Conservation (phyloP, 1,140 invertebrate species). For the Ylistrum balloti region DNA sequence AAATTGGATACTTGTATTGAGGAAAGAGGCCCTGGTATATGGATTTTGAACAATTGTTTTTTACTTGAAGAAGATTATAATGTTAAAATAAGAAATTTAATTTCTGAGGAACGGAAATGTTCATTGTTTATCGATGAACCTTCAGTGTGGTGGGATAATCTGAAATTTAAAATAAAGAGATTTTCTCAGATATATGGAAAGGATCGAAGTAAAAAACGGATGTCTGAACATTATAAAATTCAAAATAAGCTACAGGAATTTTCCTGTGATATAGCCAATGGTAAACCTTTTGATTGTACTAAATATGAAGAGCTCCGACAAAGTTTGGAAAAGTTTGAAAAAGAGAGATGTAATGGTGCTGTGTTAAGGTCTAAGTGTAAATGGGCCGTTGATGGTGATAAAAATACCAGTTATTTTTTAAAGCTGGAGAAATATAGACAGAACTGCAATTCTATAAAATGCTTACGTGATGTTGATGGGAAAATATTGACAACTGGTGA, state of each 20-base stretch:
- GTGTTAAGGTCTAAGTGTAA: conserved; percentile 47
- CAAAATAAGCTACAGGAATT: conserved; percentile 46
- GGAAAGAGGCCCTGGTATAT: conserved; percentile 44
- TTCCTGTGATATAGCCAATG: conserved; percentile 43
- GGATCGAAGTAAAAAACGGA: conserved; percentile 12
- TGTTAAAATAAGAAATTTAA: conserved; percentile 2
- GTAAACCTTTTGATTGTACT: conserved; percentile 6
- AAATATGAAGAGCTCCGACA: conserved; percentile 49
- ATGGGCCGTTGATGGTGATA: conserved; percentile 47
- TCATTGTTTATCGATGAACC: conserved; percentile 29
- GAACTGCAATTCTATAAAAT: conserved; percentile 23
- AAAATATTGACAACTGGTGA: not conserved
- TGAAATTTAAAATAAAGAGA: conserved; percentile 51
- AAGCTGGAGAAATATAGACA: conserved; percentile 50
- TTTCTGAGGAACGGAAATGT: not conserved
- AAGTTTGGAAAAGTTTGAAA: conserved; percentile 40
- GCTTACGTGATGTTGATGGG: not conserved
- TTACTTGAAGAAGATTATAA: conserved; percentile 34
- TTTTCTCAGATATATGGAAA: not conserved
- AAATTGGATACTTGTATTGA: conserved; percentile 18
- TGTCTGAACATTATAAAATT: not conserved
- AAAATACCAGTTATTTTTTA: conserved; percentile 52
- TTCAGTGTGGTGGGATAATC: conserved; percentile 56
- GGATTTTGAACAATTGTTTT: conserved; percentile 46
- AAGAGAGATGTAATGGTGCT: conserved; percentile 44